A percentile compares a stretch with the other conserved stretches of the same genome.
These are phyloP conservation scores for Prosapia bicincta DNA, from an alignment of 2,888 invertebrate species.

Conservation along the genomic window DNA sequence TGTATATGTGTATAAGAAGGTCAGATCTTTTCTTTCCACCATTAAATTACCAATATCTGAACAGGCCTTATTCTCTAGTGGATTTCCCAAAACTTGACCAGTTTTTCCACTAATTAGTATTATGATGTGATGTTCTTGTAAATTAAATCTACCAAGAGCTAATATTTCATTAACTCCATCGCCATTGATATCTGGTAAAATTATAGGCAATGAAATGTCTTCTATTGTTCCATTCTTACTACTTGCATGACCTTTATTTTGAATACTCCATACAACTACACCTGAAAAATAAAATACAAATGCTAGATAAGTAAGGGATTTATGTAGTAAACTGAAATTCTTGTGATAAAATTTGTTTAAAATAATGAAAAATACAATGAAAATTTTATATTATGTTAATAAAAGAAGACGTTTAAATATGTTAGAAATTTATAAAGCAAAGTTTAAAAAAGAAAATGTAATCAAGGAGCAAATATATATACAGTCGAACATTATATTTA, in stretches of 20 bases:
- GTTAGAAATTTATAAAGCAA: too few relatives aligned
- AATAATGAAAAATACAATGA: too few relatives aligned
- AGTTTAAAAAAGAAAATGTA: too few relatives aligned
- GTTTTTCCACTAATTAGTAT: conserved; percentile 67
- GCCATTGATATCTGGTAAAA: conserved; percentile 67
- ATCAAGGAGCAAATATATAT: too few relatives aligned
- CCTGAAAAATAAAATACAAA: background rate
- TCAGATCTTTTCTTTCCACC: conserved; percentile 48
- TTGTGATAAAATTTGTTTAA: too few relatives aligned
- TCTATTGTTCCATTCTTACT: conserved; percentile 47
- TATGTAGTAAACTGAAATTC: too few relatives aligned
- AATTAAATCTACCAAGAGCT: conserved; percentile 47
- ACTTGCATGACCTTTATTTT: background rate
- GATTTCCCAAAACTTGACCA: conserved; percentile 63
- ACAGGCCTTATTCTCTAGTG: conserved; percentile 58
- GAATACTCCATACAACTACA: conserved; percentile 9
- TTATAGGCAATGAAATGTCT: conserved; percentile 64
- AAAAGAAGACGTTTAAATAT: too few relatives aligned
- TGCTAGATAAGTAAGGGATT: background rate
- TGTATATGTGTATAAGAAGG: conserved; percentile 54
- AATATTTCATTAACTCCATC: conserved; percentile 66
- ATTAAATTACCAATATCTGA: conserved; percentile 55
- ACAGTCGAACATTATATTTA: too few relatives aligned
- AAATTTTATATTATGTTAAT: too few relatives aligned
- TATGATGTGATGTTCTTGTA: conserved; percentile 48